Percentiles rank a stretch among this genome's conserved stretches.
Conservation (phyloP, 2,888 invertebrate species). For the Chaetogeoica ovagalla region DNA sequence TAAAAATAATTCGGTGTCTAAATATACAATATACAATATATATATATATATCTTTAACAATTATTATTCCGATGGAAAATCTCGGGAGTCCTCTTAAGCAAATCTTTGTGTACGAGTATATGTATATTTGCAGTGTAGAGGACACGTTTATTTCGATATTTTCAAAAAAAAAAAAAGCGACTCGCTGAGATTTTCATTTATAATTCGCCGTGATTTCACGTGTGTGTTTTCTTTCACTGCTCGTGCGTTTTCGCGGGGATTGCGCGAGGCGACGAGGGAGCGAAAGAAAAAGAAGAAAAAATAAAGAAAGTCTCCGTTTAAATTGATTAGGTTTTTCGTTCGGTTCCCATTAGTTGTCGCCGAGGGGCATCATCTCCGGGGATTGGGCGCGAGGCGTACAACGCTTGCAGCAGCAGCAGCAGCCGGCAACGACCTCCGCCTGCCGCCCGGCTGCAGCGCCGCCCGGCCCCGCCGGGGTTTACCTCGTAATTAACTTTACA, state of each 20-base stretch:
- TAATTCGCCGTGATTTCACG: slow-evolving; percentile 31
- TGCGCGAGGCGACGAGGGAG: neutral
- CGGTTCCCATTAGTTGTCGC: slow-evolving; percentile 50
- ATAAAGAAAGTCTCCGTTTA: slow-evolving; percentile 41
- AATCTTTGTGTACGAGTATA: neutral
- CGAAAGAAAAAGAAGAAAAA: neutral
- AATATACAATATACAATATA: too few relatives aligned
- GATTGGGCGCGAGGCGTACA: neutral
- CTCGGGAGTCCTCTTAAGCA: too few relatives aligned
- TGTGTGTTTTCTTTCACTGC: slow-evolving; percentile 29
- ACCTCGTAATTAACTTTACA: slow-evolving; percentile 52
- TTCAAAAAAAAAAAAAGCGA: slow-evolving; percentile 15
- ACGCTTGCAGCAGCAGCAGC: too few relatives aligned
- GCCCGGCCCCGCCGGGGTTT: slow-evolving; percentile 9
- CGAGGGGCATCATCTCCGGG: slow-evolving; percentile 46
- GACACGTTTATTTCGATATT: slow-evolving; percentile 41
- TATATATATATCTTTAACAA: too few relatives aligned
- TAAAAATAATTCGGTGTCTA: too few relatives aligned
- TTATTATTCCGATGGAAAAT: too few relatives aligned
- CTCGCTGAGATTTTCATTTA: slow-evolving; percentile 12
- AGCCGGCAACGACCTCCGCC: neutral
- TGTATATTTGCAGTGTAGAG: neutral
- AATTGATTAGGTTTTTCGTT: slow-evolving; percentile 54
- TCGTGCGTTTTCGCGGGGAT: too few relatives aligned
- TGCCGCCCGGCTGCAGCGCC: neutral